These are phyloP conservation scores for Cottus gobio DNA, from an alignment of 2,113 vertebrate genomes.

Conservation along the genomic window DNA sequence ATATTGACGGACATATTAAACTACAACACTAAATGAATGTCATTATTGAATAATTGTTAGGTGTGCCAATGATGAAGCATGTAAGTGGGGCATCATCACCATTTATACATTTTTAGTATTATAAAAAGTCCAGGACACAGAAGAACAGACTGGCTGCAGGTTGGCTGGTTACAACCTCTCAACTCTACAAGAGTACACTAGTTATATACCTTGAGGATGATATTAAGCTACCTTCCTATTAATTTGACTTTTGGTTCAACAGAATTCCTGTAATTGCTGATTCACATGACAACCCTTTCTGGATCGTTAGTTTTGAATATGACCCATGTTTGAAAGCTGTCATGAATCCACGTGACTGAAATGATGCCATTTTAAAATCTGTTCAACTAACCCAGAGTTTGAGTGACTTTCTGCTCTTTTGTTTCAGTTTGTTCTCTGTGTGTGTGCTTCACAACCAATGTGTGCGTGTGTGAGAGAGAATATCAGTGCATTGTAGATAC, in stretches of 20 bases:
- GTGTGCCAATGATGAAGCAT: background rate
- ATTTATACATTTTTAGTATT: constrained; percentile 13
- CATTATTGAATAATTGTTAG: background rate
- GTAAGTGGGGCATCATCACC: background rate
- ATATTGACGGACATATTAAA: constrained; percentile 13
- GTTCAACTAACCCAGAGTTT: constrained; percentile 4
- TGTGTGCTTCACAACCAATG: constrained; percentile 4
- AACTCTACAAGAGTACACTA: background rate
- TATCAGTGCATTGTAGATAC: constrained; percentile 11
- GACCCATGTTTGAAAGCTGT: background rate
- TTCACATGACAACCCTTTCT: background rate
- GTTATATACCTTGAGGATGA: constrained; percentile 4
- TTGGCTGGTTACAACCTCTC: constrained; percentile 78
- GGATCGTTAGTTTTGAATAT: background rate
- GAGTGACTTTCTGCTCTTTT: background rate
- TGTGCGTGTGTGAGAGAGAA: background rate
- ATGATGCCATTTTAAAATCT: background rate
- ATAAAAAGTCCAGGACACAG: constrained; percentile 18
- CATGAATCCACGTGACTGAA: background rate
- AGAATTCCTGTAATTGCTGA: background rate
- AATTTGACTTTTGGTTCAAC: background rate
- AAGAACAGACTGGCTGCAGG: constrained; percentile 38
- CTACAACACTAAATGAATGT: constrained; percentile 42
- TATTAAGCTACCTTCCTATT: background rate
- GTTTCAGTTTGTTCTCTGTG: constrained; percentile 25